These are phyloP conservation scores for Lasioglossum leucozonium DNA, from an alignment of 2,888 invertebrate species.

Conservation along the genomic window DNA sequence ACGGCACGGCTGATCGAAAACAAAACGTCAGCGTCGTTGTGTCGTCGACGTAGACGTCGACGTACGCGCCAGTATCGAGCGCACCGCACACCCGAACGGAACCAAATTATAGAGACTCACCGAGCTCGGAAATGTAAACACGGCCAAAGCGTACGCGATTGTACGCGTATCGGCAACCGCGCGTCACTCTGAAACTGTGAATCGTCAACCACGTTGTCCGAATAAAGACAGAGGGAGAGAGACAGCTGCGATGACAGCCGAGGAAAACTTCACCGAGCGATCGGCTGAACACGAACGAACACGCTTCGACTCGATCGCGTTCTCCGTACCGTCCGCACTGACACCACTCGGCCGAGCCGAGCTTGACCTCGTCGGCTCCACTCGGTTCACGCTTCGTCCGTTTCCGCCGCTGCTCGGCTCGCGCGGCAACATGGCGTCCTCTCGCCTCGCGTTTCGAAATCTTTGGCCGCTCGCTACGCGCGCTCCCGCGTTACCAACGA, in stretches of 20 bases:
- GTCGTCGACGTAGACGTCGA: conserved; percentile 23
- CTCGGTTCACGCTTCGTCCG: conserved; percentile 42
- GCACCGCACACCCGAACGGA: conserved; percentile 27
- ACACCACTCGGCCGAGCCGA: conserved; percentile 63
- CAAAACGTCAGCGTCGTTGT: conserved; percentile 64
- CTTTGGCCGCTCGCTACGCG: background rate
- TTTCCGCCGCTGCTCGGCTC: conserved; percentile 44
- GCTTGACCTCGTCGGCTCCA: conserved; percentile 47
- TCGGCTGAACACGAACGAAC: conserved; percentile 53
- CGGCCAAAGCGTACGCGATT: background rate
- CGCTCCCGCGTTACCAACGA: background rate
- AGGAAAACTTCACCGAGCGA: conserved; percentile 68
- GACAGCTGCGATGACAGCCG: conserved; percentile 60
- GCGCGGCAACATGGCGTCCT: conserved; percentile 36
- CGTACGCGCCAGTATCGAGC: conserved; percentile 43
- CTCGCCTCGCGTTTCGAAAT: conserved; percentile 15
- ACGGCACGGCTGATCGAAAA: conserved; percentile 64
- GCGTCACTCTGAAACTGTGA: conserved; percentile 62
- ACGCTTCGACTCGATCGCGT: conserved; percentile 66
- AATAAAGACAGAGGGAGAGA: background rate
- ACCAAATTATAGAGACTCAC: background rate
- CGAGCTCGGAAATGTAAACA: conserved; percentile 7
- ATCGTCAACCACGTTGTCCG: conserved; percentile 37
- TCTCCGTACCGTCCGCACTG: conserved; percentile 18
- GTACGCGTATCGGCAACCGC: conserved; percentile 39